Base-by-base conservation (phyloP, 2,888 invertebrate genomes). In the Chrysina gloriosa region DNA sequence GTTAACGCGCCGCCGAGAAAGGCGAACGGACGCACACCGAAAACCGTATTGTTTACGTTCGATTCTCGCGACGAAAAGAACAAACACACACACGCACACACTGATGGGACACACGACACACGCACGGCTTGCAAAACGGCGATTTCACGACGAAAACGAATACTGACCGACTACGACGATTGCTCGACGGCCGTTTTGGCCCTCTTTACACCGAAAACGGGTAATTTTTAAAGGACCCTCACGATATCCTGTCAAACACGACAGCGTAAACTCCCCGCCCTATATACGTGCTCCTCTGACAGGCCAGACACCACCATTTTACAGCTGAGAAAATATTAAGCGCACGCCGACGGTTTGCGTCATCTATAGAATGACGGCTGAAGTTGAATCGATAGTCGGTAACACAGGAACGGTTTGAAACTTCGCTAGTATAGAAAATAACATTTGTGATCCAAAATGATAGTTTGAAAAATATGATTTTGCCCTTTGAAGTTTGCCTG, bases 201-300 rank as follows among this genome's bases (percentile, higher is more conserved):
- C 23, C 39, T 45, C 29, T 69, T 69, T 69, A 48, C 63, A 48
- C 58, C 66, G 63, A 69, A 70, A 71, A 70, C 56, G 42, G 42
- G 42, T 19, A 42, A 27, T 61, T 61, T 42, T 70, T 70, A 63
- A 71, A 70, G 72, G 36, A 69, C 68, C 56, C 58, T 52, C 48
- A 29, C 56, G 50, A 61, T 61, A 68, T 34, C 31, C 54, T 54
- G 27, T 36, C 64, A 48, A 25, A 56, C 52, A 34, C 45, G 48
- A 25, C 54, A 52, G 50, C 61, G 70, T 74, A 78, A 77, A 74
- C 79, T 82, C 82, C 83, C 83, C 79, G 79, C 79, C 79, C 85
- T 84, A 82, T 75, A 84, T 81, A 82, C 80, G 80, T 80, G 75
- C 76, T 75, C 77, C 78, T 77, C 77, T 81, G 80, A 81, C 81